Conservation (phyloP, 1,140 invertebrate species). For the Zaprionus camerounensis region DNA sequence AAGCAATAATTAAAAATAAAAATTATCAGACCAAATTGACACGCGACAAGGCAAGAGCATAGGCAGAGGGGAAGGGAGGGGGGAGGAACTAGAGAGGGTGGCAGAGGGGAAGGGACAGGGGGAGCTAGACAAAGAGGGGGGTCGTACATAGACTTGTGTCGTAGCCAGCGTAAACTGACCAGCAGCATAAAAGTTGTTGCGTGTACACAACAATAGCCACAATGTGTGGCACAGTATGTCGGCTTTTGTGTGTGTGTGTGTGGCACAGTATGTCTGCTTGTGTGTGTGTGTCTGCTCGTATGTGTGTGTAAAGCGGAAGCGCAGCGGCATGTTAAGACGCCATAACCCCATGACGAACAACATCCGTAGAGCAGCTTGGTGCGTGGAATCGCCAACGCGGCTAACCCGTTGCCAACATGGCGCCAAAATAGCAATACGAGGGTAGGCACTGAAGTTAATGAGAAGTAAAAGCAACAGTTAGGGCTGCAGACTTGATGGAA, state of each 20-base stretch:
- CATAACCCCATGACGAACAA: constrained; percentile 65
- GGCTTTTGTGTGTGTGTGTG: constrained; percentile 14
- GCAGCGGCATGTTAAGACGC: constrained; percentile 75
- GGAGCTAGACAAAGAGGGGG: neutral
- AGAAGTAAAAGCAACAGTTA: neutral
- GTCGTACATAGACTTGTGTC: constrained; percentile 17
- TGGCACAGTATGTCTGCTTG: neutral
- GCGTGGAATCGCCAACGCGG: constrained; percentile 43
- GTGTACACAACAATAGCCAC: neutral
- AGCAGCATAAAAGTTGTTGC: constrained; percentile 16
- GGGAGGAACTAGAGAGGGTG: neutral
- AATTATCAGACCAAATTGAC: constrained; percentile 31
- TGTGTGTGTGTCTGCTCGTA: constrained; percentile 8
- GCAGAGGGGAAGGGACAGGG: neutral
- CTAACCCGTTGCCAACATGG: constrained; percentile 59
- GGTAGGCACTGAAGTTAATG: constrained; percentile 9
- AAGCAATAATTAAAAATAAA: constrained; percentile 44
- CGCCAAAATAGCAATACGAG: constrained; percentile 57
- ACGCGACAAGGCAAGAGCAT: constrained; percentile 35
- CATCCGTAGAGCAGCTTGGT: constrained; percentile 41
- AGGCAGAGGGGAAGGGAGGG: neutral
- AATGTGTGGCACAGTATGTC: neutral
- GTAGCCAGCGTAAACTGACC: constrained; percentile 20
- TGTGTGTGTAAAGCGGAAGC: constrained; percentile 56
- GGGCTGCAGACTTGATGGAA: neutral